These are phyloP conservation scores for Theristicus caerulescens DNA, from an alignment of 2,113 vertebrate genomes.

Conservation along the genomic window DNA sequence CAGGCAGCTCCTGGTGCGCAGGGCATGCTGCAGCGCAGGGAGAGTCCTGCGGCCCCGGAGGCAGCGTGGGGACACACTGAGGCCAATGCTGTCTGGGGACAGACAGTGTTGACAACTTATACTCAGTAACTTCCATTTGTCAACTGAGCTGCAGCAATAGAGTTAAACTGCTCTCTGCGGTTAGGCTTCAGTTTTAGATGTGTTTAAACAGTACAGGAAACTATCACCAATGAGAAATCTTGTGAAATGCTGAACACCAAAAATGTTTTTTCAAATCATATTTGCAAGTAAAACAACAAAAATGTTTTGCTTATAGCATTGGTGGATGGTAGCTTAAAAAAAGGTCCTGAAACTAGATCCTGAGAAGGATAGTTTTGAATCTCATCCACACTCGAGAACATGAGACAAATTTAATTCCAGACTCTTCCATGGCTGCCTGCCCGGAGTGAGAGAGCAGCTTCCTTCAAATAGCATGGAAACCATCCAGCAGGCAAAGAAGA, in stretches of 20 bases:
- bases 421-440: neutral
- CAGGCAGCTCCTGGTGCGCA: neutral
- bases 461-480: neutral
- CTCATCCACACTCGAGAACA: neutral
- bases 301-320: neutral
- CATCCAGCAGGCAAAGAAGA: neutral
- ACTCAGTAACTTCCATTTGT: neutral
- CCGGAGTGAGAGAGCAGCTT: neutral
- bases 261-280: neutral
- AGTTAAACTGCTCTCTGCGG: neutral
- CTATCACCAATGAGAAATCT: neutral
- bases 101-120: neutral
- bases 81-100: neutral
- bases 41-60: neutral
- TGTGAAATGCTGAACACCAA: neutral
- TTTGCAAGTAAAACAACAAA: neutral
- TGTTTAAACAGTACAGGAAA: neutral
- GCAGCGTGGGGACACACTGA: rapidly evolving
- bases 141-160: neutral
- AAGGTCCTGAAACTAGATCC: neutral
- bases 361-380: neutral
- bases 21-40: neutral
- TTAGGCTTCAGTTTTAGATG: neutral
- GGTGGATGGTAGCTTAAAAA: neutral
- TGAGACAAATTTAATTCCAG: neutral